Evolutionary conservation across 2,113 vertebrate genomes (phyloP), one percentile per base, ranked within the genome.

Genomic region (Barnardius zonarius): DNA sequence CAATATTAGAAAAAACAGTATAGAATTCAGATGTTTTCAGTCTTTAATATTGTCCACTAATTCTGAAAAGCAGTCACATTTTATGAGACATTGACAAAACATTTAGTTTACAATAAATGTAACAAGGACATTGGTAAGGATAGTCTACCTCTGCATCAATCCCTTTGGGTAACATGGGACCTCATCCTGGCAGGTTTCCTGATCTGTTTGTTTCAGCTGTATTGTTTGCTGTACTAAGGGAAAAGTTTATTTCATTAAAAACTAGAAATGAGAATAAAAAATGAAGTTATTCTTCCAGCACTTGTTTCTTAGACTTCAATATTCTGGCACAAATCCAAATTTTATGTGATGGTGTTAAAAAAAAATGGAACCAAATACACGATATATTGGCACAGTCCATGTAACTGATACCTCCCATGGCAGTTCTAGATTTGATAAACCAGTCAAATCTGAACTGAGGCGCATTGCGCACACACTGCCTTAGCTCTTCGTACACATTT

Each of bases 341-440:
- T 61, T 37, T 16, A 83, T 5, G 41, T 33, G 27, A 16, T 59
- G 17, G 13, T 85, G 25, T 76, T 72, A 82, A 41, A 90, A 93
- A 93, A 46, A 84, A 73, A 90, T 68, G 19, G 24, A 51, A 62
- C 4, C 54, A 43, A 20, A 35, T 10, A 20, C 4, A 28, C n/a
- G 6, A 31, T 1, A 3, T 5, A 18, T 10, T 4, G 13, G 48
- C 24, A 67, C 3, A 6, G 23, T 13, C 7, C 17, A 22, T 4
- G 7, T 14, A 11, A 22, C 39, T 3, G 37, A 64, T 79, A 97
- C 98, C 48, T 96, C 99, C 98, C 98, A 99, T 99, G 18, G 98
- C 99, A 27, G 99, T 99, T 69, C 99, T 98, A 61, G 99, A 99
- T 68, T 99, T 99, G 98, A 99, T 99, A 90, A 99, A 99, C 99